Base-by-base conservation (phyloP, 2,888 invertebrate species). In the Dendrolimus pini region DNA sequence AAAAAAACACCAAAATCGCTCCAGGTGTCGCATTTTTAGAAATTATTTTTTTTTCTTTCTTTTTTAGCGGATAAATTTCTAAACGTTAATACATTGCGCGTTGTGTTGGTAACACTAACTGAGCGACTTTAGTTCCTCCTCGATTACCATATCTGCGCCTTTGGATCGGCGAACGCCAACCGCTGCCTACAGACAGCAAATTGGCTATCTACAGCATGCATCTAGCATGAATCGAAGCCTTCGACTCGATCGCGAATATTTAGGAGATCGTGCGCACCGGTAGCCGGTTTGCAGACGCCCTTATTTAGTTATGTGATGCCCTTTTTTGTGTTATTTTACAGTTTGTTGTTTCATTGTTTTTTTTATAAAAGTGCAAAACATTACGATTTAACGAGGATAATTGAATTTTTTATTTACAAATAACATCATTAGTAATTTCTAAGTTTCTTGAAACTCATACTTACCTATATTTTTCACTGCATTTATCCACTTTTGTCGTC, bases 141-240 rank as follows among this genome's bases (percentile, higher is more conserved):
- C 74, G 77, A 87, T 87, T 87, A 83, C 83, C 88, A 86, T 88
- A 88, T 89, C 88, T 75, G 66, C 71, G 69, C 65, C 68, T 67
- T 71, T 70, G 77, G 78, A 87, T 86, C 86, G 77, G 47, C 12
- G 47, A 47, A 47, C 47, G 47, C 47, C 47, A 47, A 2, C 47
- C 9, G 12, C 47, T 69, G 67, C 69, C 65, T 66, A 61, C 62
- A 67, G 65, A 64, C 77, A 75, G 77, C 83, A 83, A 83, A 82
- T 82, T 79, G 83, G 79, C 83, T 86, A 87, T 86, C 87, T 74
- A 61, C 71, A 63, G 75, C 81, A 83, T 83, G 84, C 81, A 86
- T 86, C 85, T 78, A 75, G 70, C 78, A 80, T 77, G 83, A 72
- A 74, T 71, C 69, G 74, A 47, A 47, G 61, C 65, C 66, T 67